Conservation (phyloP, 2,888 invertebrate genomes). For the Actias luna region DNA sequence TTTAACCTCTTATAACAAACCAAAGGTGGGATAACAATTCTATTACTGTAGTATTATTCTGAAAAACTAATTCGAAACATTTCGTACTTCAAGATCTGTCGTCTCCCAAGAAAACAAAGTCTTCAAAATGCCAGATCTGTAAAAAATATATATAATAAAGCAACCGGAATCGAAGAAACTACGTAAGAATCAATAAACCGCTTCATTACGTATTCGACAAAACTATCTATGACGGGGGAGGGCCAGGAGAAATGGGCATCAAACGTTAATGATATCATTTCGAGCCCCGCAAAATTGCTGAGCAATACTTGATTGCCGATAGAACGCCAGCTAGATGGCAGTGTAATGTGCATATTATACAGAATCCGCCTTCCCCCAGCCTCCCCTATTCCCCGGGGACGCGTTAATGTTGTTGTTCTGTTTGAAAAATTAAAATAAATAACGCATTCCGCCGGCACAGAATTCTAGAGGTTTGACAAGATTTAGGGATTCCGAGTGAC, state of each 20-base stretch:
- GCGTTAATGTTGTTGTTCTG: constrained; percentile 19
- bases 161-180: neutral
- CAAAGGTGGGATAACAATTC: no score
- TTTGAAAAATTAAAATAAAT: constrained; percentile 19
- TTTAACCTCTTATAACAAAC: no score
- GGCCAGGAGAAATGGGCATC: constrained; percentile 43
- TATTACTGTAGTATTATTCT: no score
- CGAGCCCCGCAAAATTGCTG: constrained; percentile 69
- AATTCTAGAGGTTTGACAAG: constrained; percentile 6
- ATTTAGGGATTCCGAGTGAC: neutral
- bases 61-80: no score
- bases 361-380: constrained; percentile 51
- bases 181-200: neutral
- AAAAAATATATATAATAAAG: neutral
- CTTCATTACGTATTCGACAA: neutral
- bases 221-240: neutral
- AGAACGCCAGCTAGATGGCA: constrained; percentile 62
- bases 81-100: no score
- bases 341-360: constrained; percentile 77
- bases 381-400: constrained; percentile 21
- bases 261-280: constrained; percentile 75
- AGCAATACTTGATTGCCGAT: constrained; percentile 71
- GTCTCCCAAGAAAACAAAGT: neutral
- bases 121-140: neutral
- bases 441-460: constrained; percentile 8